Evolutionary conservation across 2,797 vertebrate species (phyloP).

Genomic region (Typhlichthys eigenmanni): DNA sequence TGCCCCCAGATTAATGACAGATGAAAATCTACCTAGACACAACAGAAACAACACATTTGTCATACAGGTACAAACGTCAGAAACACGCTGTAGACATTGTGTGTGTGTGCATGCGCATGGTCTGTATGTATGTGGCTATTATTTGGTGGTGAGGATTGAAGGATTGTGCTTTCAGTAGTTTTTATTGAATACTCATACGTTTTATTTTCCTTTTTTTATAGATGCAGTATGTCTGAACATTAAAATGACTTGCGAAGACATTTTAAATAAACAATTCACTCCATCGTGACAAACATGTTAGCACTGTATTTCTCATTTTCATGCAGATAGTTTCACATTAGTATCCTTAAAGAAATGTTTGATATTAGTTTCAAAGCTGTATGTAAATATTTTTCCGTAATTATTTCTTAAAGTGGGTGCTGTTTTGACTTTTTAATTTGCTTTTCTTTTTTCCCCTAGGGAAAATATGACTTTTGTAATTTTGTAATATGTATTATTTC

Average conservation of each 20-base stretch:
- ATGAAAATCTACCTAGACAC: conserved; percentile 72
- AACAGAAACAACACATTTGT: conserved; percentile 69
- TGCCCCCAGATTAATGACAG: conserved; percentile 74
- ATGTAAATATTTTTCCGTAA: neutral
- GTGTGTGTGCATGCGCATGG: conserved; percentile 1
- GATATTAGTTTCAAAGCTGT: conserved; percentile 9
- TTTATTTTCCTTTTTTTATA: no score
- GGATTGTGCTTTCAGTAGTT: neutral
- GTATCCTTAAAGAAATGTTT: conserved; percentile 19
- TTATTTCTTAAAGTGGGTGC: no score
- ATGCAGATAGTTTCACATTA: conserved; percentile 1
- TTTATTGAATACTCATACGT: no score
- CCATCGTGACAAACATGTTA: neutral
- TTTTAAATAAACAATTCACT: neutral
- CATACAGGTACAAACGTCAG: conserved; percentile 54
- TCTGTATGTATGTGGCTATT: conserved; percentile 4
- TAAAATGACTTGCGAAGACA: neutral
- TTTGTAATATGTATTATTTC: conserved; percentile 24
- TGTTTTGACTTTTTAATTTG: no score
- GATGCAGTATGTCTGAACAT: no score
- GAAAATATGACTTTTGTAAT: conserved; percentile 7
- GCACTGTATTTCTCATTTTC: neutral
- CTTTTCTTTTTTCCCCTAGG: no score
- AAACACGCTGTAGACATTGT: conserved; percentile 21
- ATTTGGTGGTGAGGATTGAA: no score